Base-by-base conservation (phyloP, 2,113 vertebrate species). In the Strix uralensis region DNA sequence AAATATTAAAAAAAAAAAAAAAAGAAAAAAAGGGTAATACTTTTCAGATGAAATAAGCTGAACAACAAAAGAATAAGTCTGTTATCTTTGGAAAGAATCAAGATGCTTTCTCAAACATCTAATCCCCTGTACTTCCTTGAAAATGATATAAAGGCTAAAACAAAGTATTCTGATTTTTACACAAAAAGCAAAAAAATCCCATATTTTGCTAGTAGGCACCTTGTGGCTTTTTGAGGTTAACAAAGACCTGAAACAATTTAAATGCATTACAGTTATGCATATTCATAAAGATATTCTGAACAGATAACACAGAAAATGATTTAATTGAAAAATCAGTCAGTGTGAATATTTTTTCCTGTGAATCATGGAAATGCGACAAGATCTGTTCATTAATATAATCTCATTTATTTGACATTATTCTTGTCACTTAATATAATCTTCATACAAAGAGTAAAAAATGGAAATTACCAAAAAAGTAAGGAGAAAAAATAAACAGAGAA, bases 281-380 rank as follows among this genome's bases (percentile, higher is more conserved):
- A 96, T 97, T 96, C 97, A 97, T 93, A 95, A 81, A 96, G 87
- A 94, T 86, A 69, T 69, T 63, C 89, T 80, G 94, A 95, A 73
- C 20, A 95, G 92, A 96, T 97, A 97, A 65, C 61, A 58, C 55
- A 92, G 91, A 70, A 92, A 96, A 95, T 87, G 32, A 78, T 96
- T 97, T 97, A 97, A 97, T 97, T 97, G 96, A 95, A 97, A 96
- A 97, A 91, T 92, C 96, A 97, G 95, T 61, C 94, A 92, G 65
- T 67, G 86, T 96, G 95, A 90, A 94, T 84, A 72, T 84, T 94
- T 97, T 89, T 92, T 74, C 86, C 77, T 63, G 69, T 82, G 95
- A 95, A 83, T 96, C 89, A 61, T 52, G 57, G 73, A 90, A 97
- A 96, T 63, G 91, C 6, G 82, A 97, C 96, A 95, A 97, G 96